Evolutionary conservation across 2,888 invertebrate species (phyloP), one percentile per base, ranked within the genome.

Genomic region (Thyatira batis): DNA sequence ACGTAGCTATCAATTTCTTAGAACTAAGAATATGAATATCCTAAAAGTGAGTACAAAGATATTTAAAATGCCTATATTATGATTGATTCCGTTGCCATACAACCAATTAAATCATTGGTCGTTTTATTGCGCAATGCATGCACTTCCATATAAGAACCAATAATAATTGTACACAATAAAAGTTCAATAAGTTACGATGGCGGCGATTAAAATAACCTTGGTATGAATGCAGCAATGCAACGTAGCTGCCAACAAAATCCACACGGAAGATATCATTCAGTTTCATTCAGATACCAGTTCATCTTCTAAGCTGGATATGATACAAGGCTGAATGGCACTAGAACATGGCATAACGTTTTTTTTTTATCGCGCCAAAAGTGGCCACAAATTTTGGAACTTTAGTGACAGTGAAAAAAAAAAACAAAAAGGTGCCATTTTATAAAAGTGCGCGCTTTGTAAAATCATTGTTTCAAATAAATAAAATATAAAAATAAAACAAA

Each of bases 181-280:
- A 76, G 71, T 76, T 73, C 77, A 79, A 80, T 76, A 73, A 69
- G 60, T 61, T 63, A 67, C 61, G 63, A 54, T 45, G 53, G 63
- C 62, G 59, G 60, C 67, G 81, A 84, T 85, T 75, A 80, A 84
- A 86, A 84, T 84, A 85, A 80, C 85, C 84, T 85, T 84, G 80
- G 65, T 74, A 76, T 66, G 69, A 61, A 71, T 71, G 73, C 79
- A 76, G 64, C 58, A 59, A 58, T 68, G 67, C 69, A 67, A 61
- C 73, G 67, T 77, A 75, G 78, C 83, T 82, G 84, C 79, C 84
- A 83, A 80, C 60, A 73, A 67, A 61, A 74, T 75, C 71, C 63
- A 61, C 50, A 58, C 72, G 68, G 60, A 63, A 72, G 70, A 63
- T 58, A 57, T 50, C 55, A 62, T 65, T 65, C 65, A 55, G 52